Evolutionary conservation across 1,140 invertebrate genomes (phyloP).

Genomic region (Papilio dardanus): DNA sequence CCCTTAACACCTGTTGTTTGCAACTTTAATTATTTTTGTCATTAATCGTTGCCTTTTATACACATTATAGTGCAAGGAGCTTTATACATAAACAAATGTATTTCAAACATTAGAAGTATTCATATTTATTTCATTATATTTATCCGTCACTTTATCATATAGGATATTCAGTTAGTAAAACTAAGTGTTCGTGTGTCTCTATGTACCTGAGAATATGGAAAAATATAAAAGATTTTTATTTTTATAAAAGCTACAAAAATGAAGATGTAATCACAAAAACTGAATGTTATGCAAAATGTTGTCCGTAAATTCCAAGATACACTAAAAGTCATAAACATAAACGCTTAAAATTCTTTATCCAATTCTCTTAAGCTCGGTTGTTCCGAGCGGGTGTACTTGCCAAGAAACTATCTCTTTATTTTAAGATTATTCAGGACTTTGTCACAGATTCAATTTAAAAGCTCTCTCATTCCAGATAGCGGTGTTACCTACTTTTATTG

Average conservation of each 20-base stretch:
- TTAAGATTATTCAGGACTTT: conserved; percentile 37
- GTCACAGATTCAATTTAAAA: conserved; percentile 36
- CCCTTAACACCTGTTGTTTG: conserved; percentile 13
- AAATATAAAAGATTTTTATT: not conserved
- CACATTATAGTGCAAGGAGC: not conserved
- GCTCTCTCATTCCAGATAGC: conserved; percentile 20
- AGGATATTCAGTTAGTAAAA: not conserved
- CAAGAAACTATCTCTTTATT: conserved; percentile 39
- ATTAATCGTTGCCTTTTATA: not conserved
- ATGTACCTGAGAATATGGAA: not conserved
- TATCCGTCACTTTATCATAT: no score
- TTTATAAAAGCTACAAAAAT: not conserved
- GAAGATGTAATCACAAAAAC: not conserved
- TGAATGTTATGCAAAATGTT: conserved; percentile 16
- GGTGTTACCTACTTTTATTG: conserved; percentile 2
- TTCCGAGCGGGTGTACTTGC: conserved; percentile 25
- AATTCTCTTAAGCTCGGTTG: conserved; percentile 35
- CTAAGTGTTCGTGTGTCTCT: not conserved
- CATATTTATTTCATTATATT: no score
- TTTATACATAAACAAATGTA: no score
- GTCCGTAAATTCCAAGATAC: not conserved
- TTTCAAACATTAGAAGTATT: no score
- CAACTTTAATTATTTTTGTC: conserved; percentile 25
- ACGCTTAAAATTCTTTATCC: conserved; percentile 28
- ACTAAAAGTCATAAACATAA: conserved; percentile 33